Evolutionary conservation across 2,113 vertebrate genomes (phyloP).

Genomic region (Aspiorhynchus laticeps): DNA sequence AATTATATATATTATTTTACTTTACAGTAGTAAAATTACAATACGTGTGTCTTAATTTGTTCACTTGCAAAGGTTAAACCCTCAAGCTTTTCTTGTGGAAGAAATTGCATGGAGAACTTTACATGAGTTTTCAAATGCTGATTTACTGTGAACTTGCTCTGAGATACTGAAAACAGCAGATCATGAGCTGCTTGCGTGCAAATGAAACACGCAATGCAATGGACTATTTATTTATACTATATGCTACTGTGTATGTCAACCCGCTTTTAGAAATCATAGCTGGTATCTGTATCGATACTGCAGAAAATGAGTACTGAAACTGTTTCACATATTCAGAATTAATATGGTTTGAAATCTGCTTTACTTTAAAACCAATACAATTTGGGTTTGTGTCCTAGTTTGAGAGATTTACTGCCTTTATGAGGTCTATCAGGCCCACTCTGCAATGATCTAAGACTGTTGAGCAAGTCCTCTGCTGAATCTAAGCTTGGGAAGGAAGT

Average conservation of each 20-base stretch:
- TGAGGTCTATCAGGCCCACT: background rate
- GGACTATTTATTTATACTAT: too few species aligned
- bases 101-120: too few species aligned
- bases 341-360: background rate
- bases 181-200: too few species aligned
- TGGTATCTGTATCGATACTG: too few species aligned
- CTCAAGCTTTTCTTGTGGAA: background rate
- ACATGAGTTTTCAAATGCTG: too few species aligned
- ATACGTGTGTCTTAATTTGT: background rate
- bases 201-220: too few species aligned
- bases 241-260: too few species aligned
- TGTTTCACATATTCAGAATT: background rate
- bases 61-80: background rate
- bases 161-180: too few species aligned
- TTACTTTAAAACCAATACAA: background rate
- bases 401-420: background rate
- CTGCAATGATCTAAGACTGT: constrained; percentile 4
- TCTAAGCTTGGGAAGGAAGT: constrained; percentile 51
- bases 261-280: too few species aligned
- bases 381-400: background rate
- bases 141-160: too few species aligned
- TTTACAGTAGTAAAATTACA: background rate
- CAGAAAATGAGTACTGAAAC: background rate
- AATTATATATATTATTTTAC: background rate
- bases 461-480: constrained; percentile 8